Evolutionary conservation across 64 coral and sea anemone genomes (phyloP), one percentile per base, ranked within the genome.

Genomic region (Montipora cactus): DNA sequence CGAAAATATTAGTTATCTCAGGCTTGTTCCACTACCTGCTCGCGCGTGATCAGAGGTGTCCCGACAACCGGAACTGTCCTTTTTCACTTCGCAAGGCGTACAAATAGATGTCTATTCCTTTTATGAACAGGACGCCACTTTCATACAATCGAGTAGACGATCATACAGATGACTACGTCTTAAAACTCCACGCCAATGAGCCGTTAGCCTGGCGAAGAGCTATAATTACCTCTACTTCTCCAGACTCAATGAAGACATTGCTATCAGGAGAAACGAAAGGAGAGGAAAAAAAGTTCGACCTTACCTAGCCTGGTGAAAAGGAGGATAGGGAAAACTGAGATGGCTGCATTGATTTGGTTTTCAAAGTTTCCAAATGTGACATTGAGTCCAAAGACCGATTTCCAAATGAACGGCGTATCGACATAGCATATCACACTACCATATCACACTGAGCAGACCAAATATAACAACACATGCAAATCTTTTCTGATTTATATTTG

Each of bases 61-160:
- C 91, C 94, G 5, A 96, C 97, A 23, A 99, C 87, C 1, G 97
- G 94, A 99, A 50, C 15, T 94, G 87, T 21, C 97, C 97, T 14
- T 91, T 74, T 18, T 77, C 79, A 16, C 79, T 45, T n/a, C 77
- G 87, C 46, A 99, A 71, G 9, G 92, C 97, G 10, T 96, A 95
- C 69, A 99, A 80, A 67, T 96, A 94, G 6, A 82, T 90, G 12
- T 94, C 91, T 51, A 96, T 91, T 14, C 94, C 92, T 25, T 88
- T 94, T n/a, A 99, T 91, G 47, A 87, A 87, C 11, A 93, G 49
- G 4, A 87, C 20, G 9, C 91, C 91, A 6, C 77, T 84, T 68
- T 87, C 80, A 15, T 75, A 62, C 91, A 93, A 67, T 18, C 77
- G 83, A 47, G 91, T 81, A 0, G 84, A 90, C 51, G 51, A 99